Evolutionary conservation across 2,113 vertebrate genomes (phyloP), one percentile per base, ranked within the genome.

Genomic region (Varanus salvator): DNA sequence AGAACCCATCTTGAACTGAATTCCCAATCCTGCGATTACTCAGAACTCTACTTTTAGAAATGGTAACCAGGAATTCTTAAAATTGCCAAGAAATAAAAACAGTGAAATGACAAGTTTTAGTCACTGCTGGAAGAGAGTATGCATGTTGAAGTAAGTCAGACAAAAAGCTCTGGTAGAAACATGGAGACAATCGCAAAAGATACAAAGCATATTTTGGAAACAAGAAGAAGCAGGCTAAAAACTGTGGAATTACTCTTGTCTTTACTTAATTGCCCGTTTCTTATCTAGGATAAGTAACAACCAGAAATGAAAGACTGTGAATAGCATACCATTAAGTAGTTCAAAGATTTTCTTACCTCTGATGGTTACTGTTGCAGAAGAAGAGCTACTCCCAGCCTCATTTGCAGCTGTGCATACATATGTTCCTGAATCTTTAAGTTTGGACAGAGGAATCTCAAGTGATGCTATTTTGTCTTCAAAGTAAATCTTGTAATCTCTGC

Each of bases 401-500:
- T 99, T 99, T 34, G 98, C 96, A 93, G 98, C 98, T 93, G 97
- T 99, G 93, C 99, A 99, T 25, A 97, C 93, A 90, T 99, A 99
- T 85, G 97, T 98, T 91, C 99, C 99, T 85, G 98, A 98, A 97
- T 99, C 99, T 97, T 98, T 99, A 72, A 98, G 92, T 92, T 99
- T 99, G 94, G 98, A 97, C 95, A 99, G 97, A 29, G 98, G 98
- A 93, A 99, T 99, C 92, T 99, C 99, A 95, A 99, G 98, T 0
- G 98, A 97, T 76, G 98, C 98, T 93, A 98, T 97, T 97, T 99
- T 99, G 94, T 99, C 99, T 96, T 99, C 99, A 97, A 99, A 99
- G 95, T 95, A 98, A 92, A 99, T 96, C 96, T 98, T 99, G 93
- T 97, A 98, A 85, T 99, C 98, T 97, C 98, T 98, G 90, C 98